Base-by-base conservation (phyloP, 1,140 invertebrate species). In the Theocolax elegans region DNA sequence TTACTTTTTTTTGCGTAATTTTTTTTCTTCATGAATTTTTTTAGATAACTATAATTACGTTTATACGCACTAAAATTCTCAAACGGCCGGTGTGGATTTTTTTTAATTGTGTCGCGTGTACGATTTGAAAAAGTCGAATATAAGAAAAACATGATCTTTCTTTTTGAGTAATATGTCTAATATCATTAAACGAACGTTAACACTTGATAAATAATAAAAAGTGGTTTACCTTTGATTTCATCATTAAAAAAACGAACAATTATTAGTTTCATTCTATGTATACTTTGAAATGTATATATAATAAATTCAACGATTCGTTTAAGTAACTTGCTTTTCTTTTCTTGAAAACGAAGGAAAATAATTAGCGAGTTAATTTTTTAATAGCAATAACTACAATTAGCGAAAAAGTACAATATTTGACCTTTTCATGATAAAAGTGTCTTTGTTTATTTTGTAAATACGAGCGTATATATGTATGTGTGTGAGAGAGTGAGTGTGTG, bases 1-100 rank as follows among this genome's bases (percentile, higher is more conserved):
- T 40, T 69, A 40, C 23, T 12, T 60, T 40, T 25, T 54, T 51
- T 54, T 42, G 13, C 49, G 27, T 42, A 48, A 58, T 54, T 44
- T 51, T n/a, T n/a, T n/a, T n/a, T n/a, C 59, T 49, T 38, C 13
- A 59, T 54, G 27, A 29, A 54, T 49, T 49, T 49, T 46, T 67
- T 48, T 48, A 23, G 17, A 31, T 67, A 29, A 38, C 9, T 49
- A 49, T 40, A 40, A 59, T 51, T 49, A 46, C 19, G 25, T 62
- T 53, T 62, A n/a, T n/a, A 59, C 25, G 38, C 38, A 44, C 23
- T 53, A 53, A 40, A 62, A 44, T 13, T 62, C 48, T 46, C 38
- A 17, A 62, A 27, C 25, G 23, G 17, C 29, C 6, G 53, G 56
- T 59, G 15, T 44, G 8, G 4, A 44, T 62, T 31, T 62, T 25